Evolutionary conservation across 2,113 vertebrate species (phyloP), one percentile per base, ranked within the genome.

Genomic region (Polyodon spathula): DNA sequence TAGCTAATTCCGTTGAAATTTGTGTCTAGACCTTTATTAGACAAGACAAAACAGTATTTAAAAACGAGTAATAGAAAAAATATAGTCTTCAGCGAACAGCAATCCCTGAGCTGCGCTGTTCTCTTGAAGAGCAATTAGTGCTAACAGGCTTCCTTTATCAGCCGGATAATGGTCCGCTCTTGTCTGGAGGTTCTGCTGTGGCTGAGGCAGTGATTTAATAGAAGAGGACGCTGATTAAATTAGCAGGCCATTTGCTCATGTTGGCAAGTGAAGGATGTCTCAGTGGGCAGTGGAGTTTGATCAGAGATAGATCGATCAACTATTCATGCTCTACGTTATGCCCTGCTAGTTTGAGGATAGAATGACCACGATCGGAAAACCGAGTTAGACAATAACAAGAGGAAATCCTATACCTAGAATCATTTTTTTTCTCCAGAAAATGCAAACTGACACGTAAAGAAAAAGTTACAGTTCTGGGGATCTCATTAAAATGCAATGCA

Each of bases 161-260:
- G 86, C 88, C 78, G 73, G 86, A 87, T 92, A 88, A 92, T 93
- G 84, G 79, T 81, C 81, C 81, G 78, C 65, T 71, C 76, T 77
- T 85, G 84, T 85, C 86, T 84, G 76, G 76, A 83, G 77, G 84
- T 80, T 81, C 73, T 76, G 78, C 84, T 87, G 82, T 73, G 73
- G 79, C 71, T 59, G 62, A 62, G 86, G 85, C 80, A 83, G 66
- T 93, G 90, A 97, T 94, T 90, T 80, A 89, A 93, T 94, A 90
- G 89, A 64, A 69, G 81, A 86, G 84, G 78, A 83, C 69, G 72
- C 82, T 91, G 89, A 98, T 98, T 92, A 73, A 89, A 96, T 98
- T 95, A 93, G 75, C 82, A 83, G 76, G 81, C 92, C 89, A 95
- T 98, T 94, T 95, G 87, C 84, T 86, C 67, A 70, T 69, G 83